Evolutionary conservation across 2,888 invertebrate genomes (phyloP).

Genomic region (Sinotaia quadrata): DNA sequence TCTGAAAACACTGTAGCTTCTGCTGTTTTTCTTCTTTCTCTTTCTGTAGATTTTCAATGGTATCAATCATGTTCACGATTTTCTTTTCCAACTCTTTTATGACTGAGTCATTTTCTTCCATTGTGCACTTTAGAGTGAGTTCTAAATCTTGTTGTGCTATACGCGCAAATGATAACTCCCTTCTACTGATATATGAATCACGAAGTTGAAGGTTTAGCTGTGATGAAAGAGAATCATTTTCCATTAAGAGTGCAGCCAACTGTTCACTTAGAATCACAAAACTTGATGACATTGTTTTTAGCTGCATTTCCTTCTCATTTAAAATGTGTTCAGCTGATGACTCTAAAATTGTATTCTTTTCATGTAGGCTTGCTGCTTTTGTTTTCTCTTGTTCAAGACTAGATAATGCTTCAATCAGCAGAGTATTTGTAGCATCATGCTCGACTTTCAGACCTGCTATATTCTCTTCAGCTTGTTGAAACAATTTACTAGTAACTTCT

Average conservation of each 20-base stretch:
- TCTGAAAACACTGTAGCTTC: not conserved
- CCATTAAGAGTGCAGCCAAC: not conserved
- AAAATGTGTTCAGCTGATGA: not conserved
- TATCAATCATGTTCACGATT: slow-evolving; percentile 1
- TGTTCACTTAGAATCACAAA: slow-evolving; percentile 9
- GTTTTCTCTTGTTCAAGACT: slow-evolving; percentile 4
- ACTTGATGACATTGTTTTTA: not conserved
- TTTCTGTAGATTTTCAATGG: not conserved
- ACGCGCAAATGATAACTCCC: not conserved
- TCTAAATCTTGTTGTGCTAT: slow-evolving; percentile 15
- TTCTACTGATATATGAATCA: not conserved
- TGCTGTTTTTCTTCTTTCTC: slow-evolving; percentile 11
- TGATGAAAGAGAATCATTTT: slow-evolving; percentile 12
- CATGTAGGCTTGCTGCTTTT: not conserved
- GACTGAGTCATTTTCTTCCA: slow-evolving; percentile 8
- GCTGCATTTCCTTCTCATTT: slow-evolving; percentile 13
- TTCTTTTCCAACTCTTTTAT: slow-evolving; percentile 9
- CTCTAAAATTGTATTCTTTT: not conserved
- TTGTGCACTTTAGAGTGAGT: slow-evolving; percentile 1
- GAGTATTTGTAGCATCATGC: not conserved
- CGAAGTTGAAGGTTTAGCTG: not conserved
- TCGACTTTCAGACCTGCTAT: not conserved
- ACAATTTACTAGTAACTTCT: not conserved
- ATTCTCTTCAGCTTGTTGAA: not conserved
- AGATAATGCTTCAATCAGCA: not conserved